Base-by-base conservation (phyloP, 2,888 invertebrate species). In the Crossocerus cetratus region DNA sequence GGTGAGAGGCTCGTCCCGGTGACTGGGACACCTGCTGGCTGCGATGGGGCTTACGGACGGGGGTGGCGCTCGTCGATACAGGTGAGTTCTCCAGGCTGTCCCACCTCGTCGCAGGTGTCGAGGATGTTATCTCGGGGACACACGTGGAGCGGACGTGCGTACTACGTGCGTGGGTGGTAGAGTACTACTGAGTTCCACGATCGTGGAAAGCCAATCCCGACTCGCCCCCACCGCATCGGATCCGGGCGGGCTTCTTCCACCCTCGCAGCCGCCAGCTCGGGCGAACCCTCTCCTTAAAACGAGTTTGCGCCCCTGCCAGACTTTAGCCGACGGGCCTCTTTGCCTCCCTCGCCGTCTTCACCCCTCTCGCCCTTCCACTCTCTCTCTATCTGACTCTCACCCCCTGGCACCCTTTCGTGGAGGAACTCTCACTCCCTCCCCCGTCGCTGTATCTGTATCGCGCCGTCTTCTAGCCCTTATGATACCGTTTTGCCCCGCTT, bases 111-210 rank as follows among this genome's bases (percentile, higher is more conserved):
- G 77, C 92, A 91, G 54, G 91, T 92, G 78, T 91, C 91, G 73
- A 14, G 58, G 45, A 68, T 92, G 91, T 84, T 66, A 74, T 63
- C 23, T 54, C 49, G 43, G 62, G 60, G 64, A 69, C 78, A 83
- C 87, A 87, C 87, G 90, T 88, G 86, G 83, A 84, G 88, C 88
- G 83, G 86, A 85, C 89, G 92, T 91, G 92, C 91, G 91, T 92
- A 92, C 91, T 91, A 91, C 90, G 91, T 91, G 91, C 90, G 91
- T 91, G 91, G 88, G 87, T 85, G 87, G 90, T 90, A 90, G 90
- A 90, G 91, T 91, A 91, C 87, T 86, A 91, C 86, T 87, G 87
- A 87, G 85, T 87, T 86, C 86, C 84, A 83, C 81, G 83, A 66
- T 78, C 83, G 72, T 73, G 83, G 69, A 76, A 82, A 81, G 78